Evolutionary conservation across 2,888 invertebrate genomes (phyloP), one percentile per base, ranked within the genome.

Genomic region (Leistus spinibarbis): DNA sequence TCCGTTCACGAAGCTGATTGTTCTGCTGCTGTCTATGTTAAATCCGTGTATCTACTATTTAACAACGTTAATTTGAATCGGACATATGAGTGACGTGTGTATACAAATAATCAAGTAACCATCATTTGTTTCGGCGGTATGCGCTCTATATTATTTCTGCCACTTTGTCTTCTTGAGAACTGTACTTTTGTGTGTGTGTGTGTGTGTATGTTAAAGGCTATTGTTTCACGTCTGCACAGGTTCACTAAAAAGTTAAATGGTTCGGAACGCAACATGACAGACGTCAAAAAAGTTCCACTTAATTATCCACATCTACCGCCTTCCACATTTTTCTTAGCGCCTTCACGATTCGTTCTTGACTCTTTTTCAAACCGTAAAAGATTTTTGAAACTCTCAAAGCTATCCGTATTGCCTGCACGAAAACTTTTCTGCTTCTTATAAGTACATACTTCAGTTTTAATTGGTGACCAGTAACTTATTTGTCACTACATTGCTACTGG

Each of bases 171-270:
- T n/a, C n/a, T n/a, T n/a, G n/a, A n/a, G n/a, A 40, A 10, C 5
- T 40, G 4, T 5, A 2, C 1, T 40, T 40, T 3, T 40, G 7
- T 40, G 7, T 40, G 4, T 40, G 40, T 40, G 5, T 40, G 40
- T 40, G 40, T 10, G 40, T 40, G 40, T 40, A 1, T 10, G 40
- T 40, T 40, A 40, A 17, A 69, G 22, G 16, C 63, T 62, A 70
- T 70, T 70, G 69, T 70, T 70, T 62, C 27, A 62, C 53, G 53
- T 63, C 62, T 13, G 27, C 60, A 27, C 17, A 27, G 19, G 16
- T 56, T 56, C 60, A 20, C 27, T 62, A 70, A 70, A 70, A 70
- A 70, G 69, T 70, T 70, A 70, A 70, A 70, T 70, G 69, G 69
- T 22, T 63, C 20, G 69, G 69, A 70, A 70, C 69, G 40, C 24